Evolutionary conservation across 2,113 vertebrate genomes (phyloP), one percentile per base, ranked within the genome.

Genomic region (Hippocampus zosterae): DNA sequence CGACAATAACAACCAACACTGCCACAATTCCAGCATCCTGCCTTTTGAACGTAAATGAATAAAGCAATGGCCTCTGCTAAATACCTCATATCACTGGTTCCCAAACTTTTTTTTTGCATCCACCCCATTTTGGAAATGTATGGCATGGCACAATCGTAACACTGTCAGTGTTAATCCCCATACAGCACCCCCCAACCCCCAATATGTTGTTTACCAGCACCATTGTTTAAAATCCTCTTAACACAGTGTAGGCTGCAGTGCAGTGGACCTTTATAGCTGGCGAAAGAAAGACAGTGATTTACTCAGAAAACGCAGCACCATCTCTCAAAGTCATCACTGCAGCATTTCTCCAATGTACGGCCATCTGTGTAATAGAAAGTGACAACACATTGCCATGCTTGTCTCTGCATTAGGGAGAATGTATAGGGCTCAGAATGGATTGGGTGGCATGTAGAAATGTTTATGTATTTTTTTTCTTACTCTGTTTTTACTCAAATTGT

Each of bases 321-420:
- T 86, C 76, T 73, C 77, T 89, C 85, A 83, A 85, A 86, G 89
- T 87, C 85, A 62, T 79, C 70, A 79, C 70, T 64, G 79, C 69
- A 41, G 76, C 66, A 50, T 69, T 76, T 65, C 76, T 63, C 77
- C 71, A 71, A 69, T 77, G 78, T 77, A 85, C 77, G 77, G 70
- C 78, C 76, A 69, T 72, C 84, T 89, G 81, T 87, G 81, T 88
- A 90, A 89, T 88, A 76, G 83, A 82, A 86, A 88, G 74, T 88
- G 87, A 87, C 89, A 88, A 79, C 74, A 77, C 78, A 70, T 71
- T 72, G 82, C 75, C 75, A 77, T 69, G 79, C 79, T 78, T 79
- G 73, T 84, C 70, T 88, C 81, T 83, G 76, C 83, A 83, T 80
- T 83, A 70, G 79, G 75, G 73, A 73, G 68, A 70, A 75, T 67